phyloP scores from a whole-genome alignment of 2,113 vertebrate genomes.

The Archocentrus centrarchus region DNA sequence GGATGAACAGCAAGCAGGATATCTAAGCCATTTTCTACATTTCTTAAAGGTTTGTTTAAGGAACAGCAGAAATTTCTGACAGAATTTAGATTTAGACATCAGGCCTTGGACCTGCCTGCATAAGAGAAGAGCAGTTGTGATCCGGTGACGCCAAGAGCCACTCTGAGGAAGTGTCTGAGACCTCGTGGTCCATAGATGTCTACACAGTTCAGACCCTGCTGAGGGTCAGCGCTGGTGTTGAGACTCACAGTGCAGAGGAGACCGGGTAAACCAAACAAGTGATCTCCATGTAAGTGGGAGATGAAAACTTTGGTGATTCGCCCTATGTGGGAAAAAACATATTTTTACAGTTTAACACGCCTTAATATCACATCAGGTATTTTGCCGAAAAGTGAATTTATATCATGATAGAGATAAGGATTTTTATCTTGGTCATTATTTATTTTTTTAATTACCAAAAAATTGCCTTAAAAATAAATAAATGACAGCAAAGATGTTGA shows the following conservation, averaged over 20 bases:
- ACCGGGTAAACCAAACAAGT: slow-evolving; percentile 93
- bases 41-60: too few relatives aligned
- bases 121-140: slow-evolving; percentile 89
- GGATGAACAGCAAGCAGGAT: not conserved
- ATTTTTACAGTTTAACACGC: not conserved
- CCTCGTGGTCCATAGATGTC: slow-evolving; percentile 91
- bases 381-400: not conserved
- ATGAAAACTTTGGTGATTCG: slow-evolving; percentile 95
- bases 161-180: slow-evolving; percentile 83
- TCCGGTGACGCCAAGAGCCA: slow-evolving; percentile 86
- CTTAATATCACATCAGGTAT: not conserved
- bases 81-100: not conserved
- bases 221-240: slow-evolving; percentile 73
- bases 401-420: not conserved
- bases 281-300: slow-evolving; percentile 94
- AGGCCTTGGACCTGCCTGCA: slow-evolving; percentile 48
- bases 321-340: slow-evolving; percentile 72
- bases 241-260: slow-evolving; percentile 92
- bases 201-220: slow-evolving; percentile 68
- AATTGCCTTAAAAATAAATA: too few relatives aligned
- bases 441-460: too few relatives aligned
- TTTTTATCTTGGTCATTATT: too few relatives aligned
- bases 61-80: too few relatives aligned
- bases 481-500: too few relatives aligned
- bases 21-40: not conserved